Percentiles rank a stretch among this genome's conserved stretches.
Evolutionary conservation across 2,888 invertebrate species (phyloP).

Genomic region (Drosophila eohydei): DNA sequence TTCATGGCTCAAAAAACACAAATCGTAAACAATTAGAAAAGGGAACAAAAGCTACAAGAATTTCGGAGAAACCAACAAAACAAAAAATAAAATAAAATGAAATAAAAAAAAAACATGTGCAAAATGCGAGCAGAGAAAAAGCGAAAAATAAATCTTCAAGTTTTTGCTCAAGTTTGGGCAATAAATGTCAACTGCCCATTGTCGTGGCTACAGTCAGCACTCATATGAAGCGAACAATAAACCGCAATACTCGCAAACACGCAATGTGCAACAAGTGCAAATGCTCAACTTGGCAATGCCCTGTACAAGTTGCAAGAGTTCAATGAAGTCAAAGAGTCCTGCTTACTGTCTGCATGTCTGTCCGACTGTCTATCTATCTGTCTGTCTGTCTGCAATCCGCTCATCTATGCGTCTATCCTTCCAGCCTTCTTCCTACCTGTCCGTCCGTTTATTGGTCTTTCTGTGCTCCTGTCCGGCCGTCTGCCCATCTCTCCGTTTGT

Average conservation of each 20-base stretch:
- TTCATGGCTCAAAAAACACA: conserved; percentile 76
- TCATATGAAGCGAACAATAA: conserved; percentile 19
- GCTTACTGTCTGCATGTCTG: background rate
- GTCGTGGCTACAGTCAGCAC: conserved; percentile 4
- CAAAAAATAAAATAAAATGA: background rate
- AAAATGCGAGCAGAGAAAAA: conserved; percentile 12
- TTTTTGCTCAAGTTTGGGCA: conserved; percentile 29
- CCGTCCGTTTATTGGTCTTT: no score
- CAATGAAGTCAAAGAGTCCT: no score
- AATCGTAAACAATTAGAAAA: conserved; percentile 73
- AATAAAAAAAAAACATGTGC: conserved; percentile 14
- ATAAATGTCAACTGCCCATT: conserved; percentile 37
- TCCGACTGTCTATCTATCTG: background rate
- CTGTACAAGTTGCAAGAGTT: background rate
- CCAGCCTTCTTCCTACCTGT: no score
- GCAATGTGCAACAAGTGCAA: conserved; percentile 19
- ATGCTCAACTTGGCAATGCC: conserved; percentile 1
- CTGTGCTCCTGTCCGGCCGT: background rate
- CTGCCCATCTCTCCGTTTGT: no score
- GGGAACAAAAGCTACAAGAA: conserved; percentile 14
- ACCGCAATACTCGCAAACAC: conserved; percentile 53
- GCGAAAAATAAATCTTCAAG: conserved; percentile 36
- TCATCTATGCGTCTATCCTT: no score
- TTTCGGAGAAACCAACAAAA: conserved; percentile 30
- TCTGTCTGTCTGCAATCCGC: no score